phyloP scores from a whole-genome alignment of 92 coral and sea anemone species.

The Siderastrea siderea region DNA sequence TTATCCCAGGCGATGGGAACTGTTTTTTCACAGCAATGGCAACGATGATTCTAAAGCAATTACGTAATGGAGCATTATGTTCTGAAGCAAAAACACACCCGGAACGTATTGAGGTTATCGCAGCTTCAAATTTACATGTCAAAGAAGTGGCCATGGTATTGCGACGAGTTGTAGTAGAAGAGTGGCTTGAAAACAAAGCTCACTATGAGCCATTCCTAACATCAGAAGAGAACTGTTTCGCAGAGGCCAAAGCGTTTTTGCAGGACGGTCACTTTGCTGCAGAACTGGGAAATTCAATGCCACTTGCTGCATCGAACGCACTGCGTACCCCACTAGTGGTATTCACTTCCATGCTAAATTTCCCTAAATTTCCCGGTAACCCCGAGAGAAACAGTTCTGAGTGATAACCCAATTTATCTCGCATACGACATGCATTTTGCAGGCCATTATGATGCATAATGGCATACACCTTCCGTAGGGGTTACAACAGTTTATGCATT shows the following conservation, averaged over 20 bases:
- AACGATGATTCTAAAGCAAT: too few species aligned
- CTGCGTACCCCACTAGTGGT: constrained; percentile 39
- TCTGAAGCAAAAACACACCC: too few species aligned
- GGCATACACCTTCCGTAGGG: constrained; percentile 38
- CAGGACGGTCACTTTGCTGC: constrained; percentile 58
- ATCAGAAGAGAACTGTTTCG: constrained; percentile 18
- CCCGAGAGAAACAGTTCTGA: constrained; percentile 53
- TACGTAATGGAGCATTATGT: too few species aligned
- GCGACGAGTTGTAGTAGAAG: too few species aligned
- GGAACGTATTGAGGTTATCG: constrained; percentile 39
- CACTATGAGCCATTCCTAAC: constrained; percentile 43
- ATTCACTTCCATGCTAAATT: constrained; percentile 52
- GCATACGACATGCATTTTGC: constrained; percentile 46
- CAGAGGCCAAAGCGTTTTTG: constrained; percentile 47
- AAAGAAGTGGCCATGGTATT: too few species aligned
- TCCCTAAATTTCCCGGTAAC: constrained; percentile 60
- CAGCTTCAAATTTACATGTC: too few species aligned
- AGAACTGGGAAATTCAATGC: constrained; percentile 57
- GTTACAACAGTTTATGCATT: constrained; percentile 40
- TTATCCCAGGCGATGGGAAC: constrained; percentile 55
- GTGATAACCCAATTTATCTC: constrained; percentile 49
- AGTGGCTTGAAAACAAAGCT: constrained; percentile 45
- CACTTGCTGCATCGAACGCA: constrained; percentile 55
- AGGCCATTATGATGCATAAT: constrained; percentile 64
- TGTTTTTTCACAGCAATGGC: constrained; percentile 69